Percentiles rank a stretch among this genome's conserved stretches.
Conservation (phyloP, 2,888 invertebrate species). For the Diloba caeruleocephala region DNA sequence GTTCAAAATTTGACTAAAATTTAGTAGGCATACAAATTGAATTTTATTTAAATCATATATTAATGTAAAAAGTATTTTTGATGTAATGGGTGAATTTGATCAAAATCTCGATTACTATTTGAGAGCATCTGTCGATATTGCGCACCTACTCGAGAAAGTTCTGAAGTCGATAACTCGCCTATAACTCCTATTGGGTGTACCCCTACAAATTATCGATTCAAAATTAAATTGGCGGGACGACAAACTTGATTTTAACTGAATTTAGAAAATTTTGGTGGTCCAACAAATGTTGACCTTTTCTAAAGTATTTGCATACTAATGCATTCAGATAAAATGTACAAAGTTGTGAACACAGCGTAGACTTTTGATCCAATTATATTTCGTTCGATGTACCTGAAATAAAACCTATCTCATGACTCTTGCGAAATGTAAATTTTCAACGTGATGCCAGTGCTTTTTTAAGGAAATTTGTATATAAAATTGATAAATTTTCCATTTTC, state of each 20-base stretch:
- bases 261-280: slow-evolving; percentile 36
- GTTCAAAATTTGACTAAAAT: no score
- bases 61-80: no score
- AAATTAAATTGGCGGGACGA: slow-evolving; percentile 20
- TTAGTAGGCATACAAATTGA: no score
- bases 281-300: slow-evolving; percentile 41
- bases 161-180: slow-evolving; percentile 17
- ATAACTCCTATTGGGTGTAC: slow-evolving; percentile 17
- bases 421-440: no score
- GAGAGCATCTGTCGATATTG: slow-evolving; percentile 19
- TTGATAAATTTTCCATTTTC: no score
- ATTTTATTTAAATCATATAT: no score
- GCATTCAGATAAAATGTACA: slow-evolving; percentile 36
- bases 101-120: slow-evolving; percentile 2
- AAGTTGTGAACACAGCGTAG: slow-evolving; percentile 40
- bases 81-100: no score
- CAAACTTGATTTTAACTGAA: slow-evolving; percentile 34
- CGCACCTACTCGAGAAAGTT: slow-evolving; percentile 34
- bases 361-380: slow-evolving; percentile 31
- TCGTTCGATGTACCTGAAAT: slow-evolving; percentile 13
- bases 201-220: slow-evolving; percentile 37
- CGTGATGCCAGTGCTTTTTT: no score
- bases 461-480: no score
- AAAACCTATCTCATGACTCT: background rate
- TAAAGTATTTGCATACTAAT: slow-evolving; percentile 55